These are phyloP conservation scores for Scopus umbretta DNA, from an alignment of 2,113 vertebrate species.

Conservation along the genomic window DNA sequence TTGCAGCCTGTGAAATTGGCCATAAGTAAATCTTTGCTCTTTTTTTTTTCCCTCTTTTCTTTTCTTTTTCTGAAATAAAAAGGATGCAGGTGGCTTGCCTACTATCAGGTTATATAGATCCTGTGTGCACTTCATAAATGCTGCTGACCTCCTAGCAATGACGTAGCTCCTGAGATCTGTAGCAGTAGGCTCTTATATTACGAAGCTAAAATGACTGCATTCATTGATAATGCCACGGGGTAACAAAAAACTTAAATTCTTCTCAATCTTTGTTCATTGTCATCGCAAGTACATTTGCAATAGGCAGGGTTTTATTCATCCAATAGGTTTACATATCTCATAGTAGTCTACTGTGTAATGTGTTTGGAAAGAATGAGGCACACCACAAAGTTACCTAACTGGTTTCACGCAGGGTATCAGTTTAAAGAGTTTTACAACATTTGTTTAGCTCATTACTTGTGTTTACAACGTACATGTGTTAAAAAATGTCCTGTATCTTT, in stretches of 20 bases:
- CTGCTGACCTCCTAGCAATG: background rate
- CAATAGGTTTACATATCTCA: background rate
- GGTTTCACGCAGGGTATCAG: background rate
- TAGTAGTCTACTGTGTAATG: background rate
- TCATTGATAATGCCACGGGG: background rate
- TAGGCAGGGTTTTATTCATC: background rate
- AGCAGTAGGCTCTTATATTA: background rate
- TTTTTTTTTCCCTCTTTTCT: background rate
- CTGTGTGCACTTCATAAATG: background rate
- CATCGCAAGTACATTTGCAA: background rate
- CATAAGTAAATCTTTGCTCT: slow-evolving; percentile 2
- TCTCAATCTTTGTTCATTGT: background rate
- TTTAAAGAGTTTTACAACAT: background rate
- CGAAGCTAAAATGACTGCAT: background rate
- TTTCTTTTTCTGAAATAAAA: background rate
- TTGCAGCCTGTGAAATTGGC: slow-evolving; percentile 10
- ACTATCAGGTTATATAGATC: background rate
- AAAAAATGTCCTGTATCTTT: background rate
- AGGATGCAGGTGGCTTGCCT: background rate
- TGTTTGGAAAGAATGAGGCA: background rate
- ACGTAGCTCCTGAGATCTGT: background rate
- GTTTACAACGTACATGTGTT: background rate
- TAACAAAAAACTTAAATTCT: background rate
- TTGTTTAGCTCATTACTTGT: background rate
- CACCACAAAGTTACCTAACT: background rate